phyloP scores from a whole-genome alignment of 2,888 invertebrate species.

The Melolontha melolontha region DNA sequence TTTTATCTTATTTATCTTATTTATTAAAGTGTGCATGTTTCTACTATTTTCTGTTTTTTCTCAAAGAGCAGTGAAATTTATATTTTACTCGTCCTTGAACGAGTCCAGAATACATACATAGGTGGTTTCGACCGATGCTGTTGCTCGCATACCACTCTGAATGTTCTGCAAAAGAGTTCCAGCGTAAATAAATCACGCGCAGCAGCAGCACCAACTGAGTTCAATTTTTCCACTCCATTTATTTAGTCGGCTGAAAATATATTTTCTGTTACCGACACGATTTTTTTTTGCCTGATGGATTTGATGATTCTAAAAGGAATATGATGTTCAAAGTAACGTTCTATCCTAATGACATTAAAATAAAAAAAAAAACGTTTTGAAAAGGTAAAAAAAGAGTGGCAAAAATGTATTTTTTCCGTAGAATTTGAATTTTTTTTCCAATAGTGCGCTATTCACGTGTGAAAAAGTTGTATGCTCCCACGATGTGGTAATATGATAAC shows the following conservation, averaged over 20 bases:
- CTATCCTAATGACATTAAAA: background rate
- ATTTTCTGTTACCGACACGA: slow-evolving; percentile 14
- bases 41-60: background rate
- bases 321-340: slow-evolving; percentile 4
- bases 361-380: background rate
- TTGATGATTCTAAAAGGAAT: slow-evolving; percentile 5
- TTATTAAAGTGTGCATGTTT: background rate
- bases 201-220: background rate
- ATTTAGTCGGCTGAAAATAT: slow-evolving; percentile 17
- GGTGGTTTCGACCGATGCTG: background rate
- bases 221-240: slow-evolving; percentile 19
- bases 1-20: background rate
- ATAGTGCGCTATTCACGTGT: too few relatives aligned
- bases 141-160: slow-evolving; percentile 13
- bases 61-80: slow-evolving; percentile 17
- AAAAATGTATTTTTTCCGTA: background rate
- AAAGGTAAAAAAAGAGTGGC: background rate
- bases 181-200: slow-evolving; percentile 33
- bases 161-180: slow-evolving; percentile 15
- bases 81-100: slow-evolving; percentile 11
- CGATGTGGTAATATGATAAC: too few relatives aligned
- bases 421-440: too few relatives aligned
- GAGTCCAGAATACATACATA: background rate
- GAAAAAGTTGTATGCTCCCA: too few relatives aligned
- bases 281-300: slow-evolving; percentile 4